Base-by-base conservation (phyloP, 2,113 vertebrate species). In the Agapornis roseicollis region DNA sequence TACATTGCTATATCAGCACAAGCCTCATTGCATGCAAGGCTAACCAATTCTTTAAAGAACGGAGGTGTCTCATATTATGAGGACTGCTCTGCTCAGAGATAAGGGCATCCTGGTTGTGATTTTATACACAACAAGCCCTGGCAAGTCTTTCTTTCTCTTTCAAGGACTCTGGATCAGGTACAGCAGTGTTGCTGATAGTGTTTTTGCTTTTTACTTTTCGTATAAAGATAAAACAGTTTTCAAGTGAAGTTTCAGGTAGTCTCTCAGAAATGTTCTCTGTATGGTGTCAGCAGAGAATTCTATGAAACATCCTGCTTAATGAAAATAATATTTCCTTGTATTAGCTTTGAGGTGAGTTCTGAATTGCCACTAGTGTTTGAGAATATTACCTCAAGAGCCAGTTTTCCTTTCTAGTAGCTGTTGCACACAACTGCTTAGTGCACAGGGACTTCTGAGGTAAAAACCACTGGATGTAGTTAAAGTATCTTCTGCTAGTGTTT, bases 271-370 rank as follows among this genome's bases (percentile, higher is more conserved):
- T 64, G n/a, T 78, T 91, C 76, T 92, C 66, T 56, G 2, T 28
- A 10, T 46, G 2, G 0, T 71, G 25, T 53, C 53, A 87, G 68
- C 85, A 89, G 90, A 95, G 84, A 94, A 68, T 97, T 97, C 97
- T 98, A 1, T 97, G 96, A 98, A 98, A 88, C 94, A 68, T 44
- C 93, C 29, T 94, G 25, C 55, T 96, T 96, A 95, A 88, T 93
- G 93, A 94, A 97, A 98, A 90, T n/a, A 70, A 27, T 6, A 50
- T 97, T 98, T 98, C 97, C 90, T 91, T 95, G 96, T 97, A 95
- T 94, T 95, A 56, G 42, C 78, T 94, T 90, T 96, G 94, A 96
- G 96, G 85, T 96, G 74, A 93, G 61, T 61, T 86, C 58, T 92
- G 60, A 91, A 66, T 87, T 90, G 29, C 69, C 77, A 76, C 61